These are phyloP conservation scores for Bellardia bayeri DNA, from an alignment of 2,888 invertebrate species.

Conservation along the genomic window DNA sequence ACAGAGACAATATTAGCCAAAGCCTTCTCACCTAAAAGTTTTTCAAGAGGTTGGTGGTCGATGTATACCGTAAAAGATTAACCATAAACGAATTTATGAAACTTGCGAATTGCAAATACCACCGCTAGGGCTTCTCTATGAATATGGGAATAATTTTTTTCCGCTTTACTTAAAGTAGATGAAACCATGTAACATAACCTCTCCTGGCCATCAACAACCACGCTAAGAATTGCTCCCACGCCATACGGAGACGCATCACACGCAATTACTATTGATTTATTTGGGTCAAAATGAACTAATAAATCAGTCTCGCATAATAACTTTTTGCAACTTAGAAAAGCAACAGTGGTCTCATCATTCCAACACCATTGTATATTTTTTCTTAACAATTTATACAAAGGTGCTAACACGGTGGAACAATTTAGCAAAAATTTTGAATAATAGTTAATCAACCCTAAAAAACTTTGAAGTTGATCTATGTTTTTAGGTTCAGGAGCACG, in stretches of 20 bases:
- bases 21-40: conserved; percentile 65
- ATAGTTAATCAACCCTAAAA: conserved; percentile 59
- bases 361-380: conserved; percentile 54
- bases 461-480: conserved; percentile 45
- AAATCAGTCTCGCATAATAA: too few species aligned
- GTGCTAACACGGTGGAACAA: conserved; percentile 52
- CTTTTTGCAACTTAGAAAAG: conserved; percentile 44
- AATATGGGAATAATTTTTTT: conserved; percentile 47
- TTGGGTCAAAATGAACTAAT: too few species aligned
- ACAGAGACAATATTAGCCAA: conserved; percentile 52
- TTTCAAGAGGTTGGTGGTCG: conserved; percentile 59
- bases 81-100: conserved; percentile 49
- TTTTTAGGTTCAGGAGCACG: too few species aligned
- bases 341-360: conserved; percentile 10
- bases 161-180: conserved; percentile 22
- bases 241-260: conserved; percentile 40
- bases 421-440: conserved; percentile 35
- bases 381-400: conserved; percentile 50
- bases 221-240: conserved; percentile 26
- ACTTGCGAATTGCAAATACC: conserved; percentile 17
- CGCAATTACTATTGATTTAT: too few species aligned
- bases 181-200: conserved; percentile 51
- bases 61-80: conserved; percentile 57
- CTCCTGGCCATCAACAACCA: conserved; percentile 31
- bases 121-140: conserved; percentile 28